Percentiles rank a stretch among this genome's conserved stretches.
Evolutionary conservation across 2,888 invertebrate genomes (phyloP).

Genomic region (Mimachlamys varia): DNA sequence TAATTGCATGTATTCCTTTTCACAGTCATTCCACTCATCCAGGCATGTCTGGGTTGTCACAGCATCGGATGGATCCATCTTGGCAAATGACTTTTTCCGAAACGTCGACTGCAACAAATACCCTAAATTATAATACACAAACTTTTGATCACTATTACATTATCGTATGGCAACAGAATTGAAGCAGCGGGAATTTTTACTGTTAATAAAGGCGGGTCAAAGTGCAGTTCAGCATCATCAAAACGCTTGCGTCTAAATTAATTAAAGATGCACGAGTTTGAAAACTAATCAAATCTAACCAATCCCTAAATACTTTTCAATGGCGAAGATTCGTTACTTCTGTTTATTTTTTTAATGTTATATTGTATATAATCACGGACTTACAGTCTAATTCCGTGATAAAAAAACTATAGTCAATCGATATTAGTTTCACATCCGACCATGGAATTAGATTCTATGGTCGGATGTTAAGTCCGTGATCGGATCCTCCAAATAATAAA

Average conservation of each 20-base stretch:
- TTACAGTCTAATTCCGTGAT: no score
- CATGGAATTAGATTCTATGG: no score
- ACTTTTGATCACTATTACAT: not conserved
- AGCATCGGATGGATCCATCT: not conserved
- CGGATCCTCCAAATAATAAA: no score
- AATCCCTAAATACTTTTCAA: no score
- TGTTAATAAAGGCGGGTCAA: not conserved
- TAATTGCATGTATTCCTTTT: not conserved
- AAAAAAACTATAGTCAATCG: no score
- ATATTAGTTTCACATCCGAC: no score
- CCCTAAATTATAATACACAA: not conserved
- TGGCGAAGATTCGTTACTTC: no score
- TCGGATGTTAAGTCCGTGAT: no score
- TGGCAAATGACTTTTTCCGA: not conserved
- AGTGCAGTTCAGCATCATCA: not conserved
- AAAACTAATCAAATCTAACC: no score
- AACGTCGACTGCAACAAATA: conserved; percentile 31
- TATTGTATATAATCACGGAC: no score
- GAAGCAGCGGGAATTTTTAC: not conserved
- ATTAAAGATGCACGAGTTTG: not conserved
- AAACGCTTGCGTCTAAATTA: not conserved
- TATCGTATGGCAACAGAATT: not conserved
- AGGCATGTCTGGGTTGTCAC: not conserved
- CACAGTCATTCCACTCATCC: conserved; percentile 18
- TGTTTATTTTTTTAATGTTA: no score